A percentile compares a stretch with the other conserved stretches of the same genome.
phyloP scores from a whole-genome alignment of 2,888 invertebrate species.

The Xanthia icteritia region DNA sequence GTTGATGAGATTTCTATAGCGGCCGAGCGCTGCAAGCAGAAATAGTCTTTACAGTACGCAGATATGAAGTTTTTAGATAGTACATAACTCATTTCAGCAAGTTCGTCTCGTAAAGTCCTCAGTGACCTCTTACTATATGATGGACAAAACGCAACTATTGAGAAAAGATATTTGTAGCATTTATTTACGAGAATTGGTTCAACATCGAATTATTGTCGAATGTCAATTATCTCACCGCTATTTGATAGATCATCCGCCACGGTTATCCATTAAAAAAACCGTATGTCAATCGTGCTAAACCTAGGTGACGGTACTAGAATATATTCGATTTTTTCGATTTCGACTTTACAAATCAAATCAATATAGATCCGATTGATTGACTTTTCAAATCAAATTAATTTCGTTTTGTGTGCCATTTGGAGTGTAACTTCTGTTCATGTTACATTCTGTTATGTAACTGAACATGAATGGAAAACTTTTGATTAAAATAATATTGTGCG shows the following conservation, averaged over 20 bases:
- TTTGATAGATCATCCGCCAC: background rate
- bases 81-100: too few relatives aligned
- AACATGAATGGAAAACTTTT: constrained; percentile 39
- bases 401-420: background rate
- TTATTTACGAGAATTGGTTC: background rate
- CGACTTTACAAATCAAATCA: too few relatives aligned
- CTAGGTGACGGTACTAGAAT: background rate
- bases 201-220: background rate
- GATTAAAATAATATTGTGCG: constrained; percentile 44
- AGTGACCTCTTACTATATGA: background rate
- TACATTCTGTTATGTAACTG: background rate
- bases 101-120: background rate
- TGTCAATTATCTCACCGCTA: background rate
- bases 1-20: too few relatives aligned
- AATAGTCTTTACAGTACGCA: too few relatives aligned
- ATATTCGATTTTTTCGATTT: too few relatives aligned
- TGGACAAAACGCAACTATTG: background rate
- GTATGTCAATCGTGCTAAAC: background rate
- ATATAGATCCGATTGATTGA: background rate
- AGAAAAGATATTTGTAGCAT: background rate
- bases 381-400: background rate
- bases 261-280: background rate
- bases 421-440: constrained; percentile 3
- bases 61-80: too few relatives aligned
- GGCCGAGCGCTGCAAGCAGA: too few relatives aligned